Conservation (phyloP, 2,888 invertebrate species). For the Conomelus anceps region DNA sequence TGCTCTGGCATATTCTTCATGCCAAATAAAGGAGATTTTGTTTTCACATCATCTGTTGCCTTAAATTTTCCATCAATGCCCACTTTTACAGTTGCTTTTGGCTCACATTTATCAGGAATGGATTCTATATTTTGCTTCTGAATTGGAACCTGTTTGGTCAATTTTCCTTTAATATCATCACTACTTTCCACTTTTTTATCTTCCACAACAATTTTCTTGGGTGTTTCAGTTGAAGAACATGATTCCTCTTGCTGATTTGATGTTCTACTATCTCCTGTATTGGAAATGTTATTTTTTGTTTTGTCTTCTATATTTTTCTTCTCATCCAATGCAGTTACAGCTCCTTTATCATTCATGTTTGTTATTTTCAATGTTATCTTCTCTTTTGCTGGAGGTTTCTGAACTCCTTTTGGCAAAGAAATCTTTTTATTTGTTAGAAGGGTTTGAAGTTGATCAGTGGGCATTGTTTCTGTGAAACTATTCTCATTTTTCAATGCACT, state of each 20-base stretch:
- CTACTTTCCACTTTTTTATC: too few relatives aligned
- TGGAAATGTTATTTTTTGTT: too few relatives aligned
- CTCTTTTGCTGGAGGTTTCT: neutral
- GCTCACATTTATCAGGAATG: neutral
- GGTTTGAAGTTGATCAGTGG: neutral
- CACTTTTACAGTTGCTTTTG: too few relatives aligned
- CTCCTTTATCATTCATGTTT: neutral
- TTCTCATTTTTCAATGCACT: neutral
- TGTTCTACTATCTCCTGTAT: too few relatives aligned
- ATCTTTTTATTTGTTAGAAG: neutral
- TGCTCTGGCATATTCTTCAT: neutral
- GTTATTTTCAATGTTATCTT: neutral
- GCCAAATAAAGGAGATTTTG: neutral
- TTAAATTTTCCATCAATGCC: neutral
- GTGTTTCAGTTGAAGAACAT: neutral
- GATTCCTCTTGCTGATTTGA: too few relatives aligned
- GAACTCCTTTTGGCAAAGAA: neutral
- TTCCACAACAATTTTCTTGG: neutral
- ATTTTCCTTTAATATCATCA: too few relatives aligned
- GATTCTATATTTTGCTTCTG: too few relatives aligned
- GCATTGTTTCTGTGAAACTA: neutral
- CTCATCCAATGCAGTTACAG: neutral
- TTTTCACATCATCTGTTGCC: neutral
- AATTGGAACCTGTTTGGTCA: neutral
- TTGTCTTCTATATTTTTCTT: neutral